Evolutionary conservation across 1,140 invertebrate species (phyloP), one percentile per base, ranked within the genome.

Genomic region (Drosophila paulistorum): DNA sequence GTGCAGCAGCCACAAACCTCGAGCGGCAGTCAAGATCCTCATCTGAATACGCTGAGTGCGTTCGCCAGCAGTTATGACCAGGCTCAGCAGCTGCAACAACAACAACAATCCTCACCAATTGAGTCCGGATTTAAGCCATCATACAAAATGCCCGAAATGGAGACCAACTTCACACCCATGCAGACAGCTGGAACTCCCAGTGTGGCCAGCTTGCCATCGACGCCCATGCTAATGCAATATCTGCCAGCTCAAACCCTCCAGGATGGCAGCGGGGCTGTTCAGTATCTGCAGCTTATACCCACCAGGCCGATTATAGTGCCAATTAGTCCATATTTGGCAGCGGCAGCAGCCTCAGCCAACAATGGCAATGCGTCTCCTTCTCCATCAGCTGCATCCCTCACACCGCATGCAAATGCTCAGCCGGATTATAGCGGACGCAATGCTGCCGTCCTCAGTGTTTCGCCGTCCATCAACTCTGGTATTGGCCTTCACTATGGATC

Each of bases 181-280:
- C 90, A 91, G 23, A 61, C 67, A 1, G 68, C 59, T 0, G 61
- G 70, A 2, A 73, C 70, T 0, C 55, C 65, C 5, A 80, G 69
- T 26, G 48, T 87, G 51, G 33, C 67, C 51, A 69, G 60, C 6
- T 35, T 86, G 17, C 86, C 82, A 11, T 78, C 95, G 94, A 60
- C 94, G 65, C 63, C 93, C 76, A 83, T 95, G 91, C 74, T 96
- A 96, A 91, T 96, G 93, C 91, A 92, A 59, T 92, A 92, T 63
- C 65, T 92, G 7, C 84, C 90, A 4, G 80, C 91, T 2, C 86
- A 90, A 17, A 45, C 74, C 3, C 58, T 92, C 0, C 78, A 86
- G 10, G 83, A 91, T 54, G 82, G 81, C 42, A 74, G 74, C 0
- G 89, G 84, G 3, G 69, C 74, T 0, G 79, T 92, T 2, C 91